Conservation (phyloP, 2,888 invertebrate genomes). For the Herminia tarsipennalis region DNA sequence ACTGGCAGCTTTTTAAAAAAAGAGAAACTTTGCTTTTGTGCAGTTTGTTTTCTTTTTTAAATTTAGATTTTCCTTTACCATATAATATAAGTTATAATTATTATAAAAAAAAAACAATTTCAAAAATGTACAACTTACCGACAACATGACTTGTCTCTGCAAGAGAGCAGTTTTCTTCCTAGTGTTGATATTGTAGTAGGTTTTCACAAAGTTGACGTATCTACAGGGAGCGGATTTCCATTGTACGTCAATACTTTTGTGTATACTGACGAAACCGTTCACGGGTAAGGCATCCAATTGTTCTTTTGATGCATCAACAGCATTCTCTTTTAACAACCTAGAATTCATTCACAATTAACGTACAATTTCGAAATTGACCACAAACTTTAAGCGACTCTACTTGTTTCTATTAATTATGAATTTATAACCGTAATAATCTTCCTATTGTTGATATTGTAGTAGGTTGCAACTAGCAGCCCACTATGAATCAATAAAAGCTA, state of each 20-base stretch:
- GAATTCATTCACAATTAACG: too few species aligned
- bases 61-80: too few species aligned
- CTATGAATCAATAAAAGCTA: too few species aligned
- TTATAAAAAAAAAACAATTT: background rate
- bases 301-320: conserved; percentile 60
- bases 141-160: conserved; percentile 87
- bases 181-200: conserved; percentile 84
- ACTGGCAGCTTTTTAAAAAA: too few species aligned
- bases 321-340: conserved; percentile 71
- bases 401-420: too few species aligned
- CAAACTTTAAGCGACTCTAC: too few species aligned
- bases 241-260: conserved; percentile 61
- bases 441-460: too few species aligned
- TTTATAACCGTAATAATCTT: too few species aligned
- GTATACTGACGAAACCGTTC: conserved; percentile 68
- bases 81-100: background rate
- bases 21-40: too few species aligned
- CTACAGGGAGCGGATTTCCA: conserved; percentile 78
- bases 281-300: conserved; percentile 61
- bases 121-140: conserved; percentile 71
- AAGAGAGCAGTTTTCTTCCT: conserved; percentile 87
- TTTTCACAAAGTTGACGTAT: conserved; percentile 84
- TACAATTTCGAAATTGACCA: too few species aligned
- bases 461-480: too few species aligned
- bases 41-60: too few species aligned